phyloP scores from a whole-genome alignment of 2,797 vertebrate species.

The Gastrophryne carolinensis region DNA sequence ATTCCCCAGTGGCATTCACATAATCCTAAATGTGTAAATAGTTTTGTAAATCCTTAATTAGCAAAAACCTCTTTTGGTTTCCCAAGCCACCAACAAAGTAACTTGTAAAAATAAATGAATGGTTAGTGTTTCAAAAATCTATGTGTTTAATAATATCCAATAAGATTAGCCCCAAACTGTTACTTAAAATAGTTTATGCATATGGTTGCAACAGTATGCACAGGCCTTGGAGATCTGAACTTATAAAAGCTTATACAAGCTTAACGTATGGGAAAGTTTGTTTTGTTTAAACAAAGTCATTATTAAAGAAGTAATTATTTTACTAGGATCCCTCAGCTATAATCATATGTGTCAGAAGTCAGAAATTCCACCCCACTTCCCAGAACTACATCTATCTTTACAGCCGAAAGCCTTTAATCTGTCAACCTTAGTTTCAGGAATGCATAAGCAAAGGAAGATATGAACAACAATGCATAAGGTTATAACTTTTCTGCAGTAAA shows the following conservation, averaged over 20 bases:
- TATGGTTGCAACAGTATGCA: not conserved
- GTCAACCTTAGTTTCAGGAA: too few species aligned
- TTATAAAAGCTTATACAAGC: not conserved
- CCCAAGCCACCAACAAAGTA: not conserved
- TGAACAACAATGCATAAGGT: too few species aligned
- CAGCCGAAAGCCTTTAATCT: too few species aligned
- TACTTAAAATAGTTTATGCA: constrained; percentile 15
- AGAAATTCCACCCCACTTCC: too few species aligned
- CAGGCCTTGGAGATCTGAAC: not conserved
- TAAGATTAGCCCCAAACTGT: constrained; percentile 1
- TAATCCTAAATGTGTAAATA: not conserved
- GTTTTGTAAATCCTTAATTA: constrained; percentile 1
- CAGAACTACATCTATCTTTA: too few species aligned
- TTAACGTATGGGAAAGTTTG: not conserved
- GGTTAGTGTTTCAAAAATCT: not conserved
- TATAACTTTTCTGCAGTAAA: too few species aligned
- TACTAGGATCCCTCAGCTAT: too few species aligned
- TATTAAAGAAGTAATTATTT: too few species aligned
- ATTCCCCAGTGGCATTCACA: not conserved
- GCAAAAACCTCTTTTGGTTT: not conserved
- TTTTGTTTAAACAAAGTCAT: not conserved
- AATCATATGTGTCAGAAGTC: too few species aligned
- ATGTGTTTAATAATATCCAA: not conserved
- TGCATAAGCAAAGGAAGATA: too few species aligned
- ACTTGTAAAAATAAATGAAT: constrained; percentile 3